Evolutionary conservation across 2,113 vertebrate genomes (phyloP).

Genomic region (zebrafish (Danio rerio)): DNA sequence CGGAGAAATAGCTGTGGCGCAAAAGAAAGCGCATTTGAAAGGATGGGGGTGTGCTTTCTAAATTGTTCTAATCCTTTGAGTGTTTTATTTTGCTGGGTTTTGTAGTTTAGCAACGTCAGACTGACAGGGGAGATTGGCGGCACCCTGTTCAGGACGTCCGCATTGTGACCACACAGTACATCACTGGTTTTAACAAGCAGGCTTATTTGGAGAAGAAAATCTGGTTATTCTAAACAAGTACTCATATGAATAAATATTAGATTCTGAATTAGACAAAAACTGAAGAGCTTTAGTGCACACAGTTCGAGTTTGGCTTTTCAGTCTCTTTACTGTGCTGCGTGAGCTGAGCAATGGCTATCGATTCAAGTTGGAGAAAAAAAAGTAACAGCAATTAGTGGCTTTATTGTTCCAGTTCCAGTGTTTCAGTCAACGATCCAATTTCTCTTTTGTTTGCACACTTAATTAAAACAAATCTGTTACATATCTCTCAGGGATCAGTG

Average conservation of each 20-base stretch:
- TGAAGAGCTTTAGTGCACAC: neutral
- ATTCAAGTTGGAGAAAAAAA: constrained; percentile 63
- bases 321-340: constrained; percentile 53
- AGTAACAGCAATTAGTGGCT: constrained; percentile 76
- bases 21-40: constrained; percentile 87
- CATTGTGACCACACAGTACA: constrained; percentile 16
- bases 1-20: constrained; percentile 90
- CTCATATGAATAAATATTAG: neutral
- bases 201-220: no score
- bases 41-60: constrained; percentile 84
- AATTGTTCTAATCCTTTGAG: constrained; percentile 90
- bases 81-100: constrained; percentile 91
- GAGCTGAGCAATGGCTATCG: constrained; percentile 74
- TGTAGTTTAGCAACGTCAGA: constrained; percentile 86
- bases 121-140: constrained; percentile 69
- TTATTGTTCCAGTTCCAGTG: constrained; percentile 75
- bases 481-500: constrained; percentile 78
- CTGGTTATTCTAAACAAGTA: no score
- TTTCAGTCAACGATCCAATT: constrained; percentile 79
- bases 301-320: constrained; percentile 59
- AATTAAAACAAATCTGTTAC: constrained; percentile 84
- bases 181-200: constrained; percentile 12
- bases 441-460: constrained; percentile 80
- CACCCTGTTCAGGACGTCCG: constrained; percentile 26
- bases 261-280: neutral